Evolutionary conservation across 2,888 invertebrate species (phyloP).

Genomic region (Idaea dimidiata): DNA sequence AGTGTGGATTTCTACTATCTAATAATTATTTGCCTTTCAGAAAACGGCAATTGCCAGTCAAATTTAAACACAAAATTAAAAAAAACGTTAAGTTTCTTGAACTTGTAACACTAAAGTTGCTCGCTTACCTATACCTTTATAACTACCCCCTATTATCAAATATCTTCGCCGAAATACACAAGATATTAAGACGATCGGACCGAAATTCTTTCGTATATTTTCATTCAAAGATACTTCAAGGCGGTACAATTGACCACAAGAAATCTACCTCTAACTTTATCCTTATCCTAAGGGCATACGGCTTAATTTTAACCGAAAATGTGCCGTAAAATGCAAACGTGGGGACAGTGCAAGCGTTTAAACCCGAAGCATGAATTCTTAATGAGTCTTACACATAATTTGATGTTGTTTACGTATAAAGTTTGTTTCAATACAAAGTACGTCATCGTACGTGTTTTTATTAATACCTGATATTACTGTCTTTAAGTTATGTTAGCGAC

Average conservation of each 20-base stretch:
- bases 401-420: constrained; percentile 12
- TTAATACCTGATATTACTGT: too few species aligned
- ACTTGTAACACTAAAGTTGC: too few species aligned
- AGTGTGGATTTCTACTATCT: too few species aligned
- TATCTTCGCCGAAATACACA: too few species aligned
- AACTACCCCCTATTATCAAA: too few species aligned
- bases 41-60: too few species aligned
- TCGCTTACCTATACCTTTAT: too few species aligned
- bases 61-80: too few species aligned
- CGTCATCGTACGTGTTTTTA: background rate
- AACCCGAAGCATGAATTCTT: background rate
- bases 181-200: background rate
- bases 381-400: background rate
- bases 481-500: too few species aligned
- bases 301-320: constrained; percentile 8
- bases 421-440: constrained; percentile 6
- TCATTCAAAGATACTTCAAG: background rate
- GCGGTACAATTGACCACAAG: constrained; percentile 19
- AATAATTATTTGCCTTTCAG: too few species aligned
- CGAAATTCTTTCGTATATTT: background rate
- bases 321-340: background rate
- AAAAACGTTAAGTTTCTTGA: constrained; percentile 17
- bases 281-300: constrained; percentile 10
- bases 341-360: constrained; percentile 4
- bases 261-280: constrained; percentile 13